Evolutionary conservation across 2,113 vertebrate species (phyloP), one percentile per base, ranked within the genome.

Genomic region (Onychostoma macrolepis): DNA sequence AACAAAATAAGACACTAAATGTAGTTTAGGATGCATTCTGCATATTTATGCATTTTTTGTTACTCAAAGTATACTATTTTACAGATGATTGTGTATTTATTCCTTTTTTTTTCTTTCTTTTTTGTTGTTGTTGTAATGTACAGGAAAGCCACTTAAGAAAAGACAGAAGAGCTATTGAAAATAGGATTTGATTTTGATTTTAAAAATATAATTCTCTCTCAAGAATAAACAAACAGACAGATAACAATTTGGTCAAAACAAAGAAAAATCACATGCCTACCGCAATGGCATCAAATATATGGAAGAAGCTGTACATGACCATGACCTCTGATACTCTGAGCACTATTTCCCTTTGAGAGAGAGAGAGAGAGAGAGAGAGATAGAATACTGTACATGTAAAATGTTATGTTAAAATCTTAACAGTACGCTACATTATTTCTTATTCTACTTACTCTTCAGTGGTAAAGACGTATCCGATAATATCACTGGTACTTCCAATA

Each of bases 391-490:
- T 13, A 63, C n/a, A 63, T 63, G 26, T 26, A 63, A 61, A 63
- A 63, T 63, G n/a, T 4, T 12, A 12, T 28, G n/a, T 26, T 26
- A 12, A 63, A 63, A 63, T 63, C 58, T 61, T 24, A 26, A 61
- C 61, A 33, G 28, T 7, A 8, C 0, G 6, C 17, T 21, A 21
- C 17, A 56, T 56, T 56, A 58, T 69, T 30, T 69, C 15, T 33
- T 33, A 33, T 17, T 69, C 15, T 8, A 83, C 96, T 90, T 88
- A 97, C 97, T 85, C 93, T 83, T 97, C 97, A 12, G 86, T 93
- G 78, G 96, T 98, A 88, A 98, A 97, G 87, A 97, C 87, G 87
- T 96, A 98, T 71, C 92, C 96, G 48, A 97, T 93, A 65, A 96
- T 89, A 0, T 96, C 84, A 87, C 94, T 96, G 0, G 95, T 63